phyloP scores from a whole-genome alignment of 2,888 invertebrate genomes.

The Aleiodes leptofemur region DNA sequence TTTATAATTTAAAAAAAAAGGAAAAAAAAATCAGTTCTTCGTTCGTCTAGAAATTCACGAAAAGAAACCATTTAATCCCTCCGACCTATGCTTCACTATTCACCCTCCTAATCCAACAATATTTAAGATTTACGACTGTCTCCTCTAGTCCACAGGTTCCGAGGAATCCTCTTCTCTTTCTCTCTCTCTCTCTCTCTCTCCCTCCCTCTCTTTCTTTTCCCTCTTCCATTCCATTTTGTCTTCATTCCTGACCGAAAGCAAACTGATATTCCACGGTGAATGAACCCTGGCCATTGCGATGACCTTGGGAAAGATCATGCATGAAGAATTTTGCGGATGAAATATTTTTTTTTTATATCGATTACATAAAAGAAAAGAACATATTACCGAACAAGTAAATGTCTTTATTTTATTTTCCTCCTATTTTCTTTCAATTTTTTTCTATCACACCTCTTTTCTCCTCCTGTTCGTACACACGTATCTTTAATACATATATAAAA shows the following conservation, averaged over 20 bases:
- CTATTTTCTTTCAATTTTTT: slow-evolving; percentile 10
- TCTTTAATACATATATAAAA: slow-evolving; percentile 32
- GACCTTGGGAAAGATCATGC: slow-evolving; percentile 41
- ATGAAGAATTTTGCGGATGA: slow-evolving; percentile 36
- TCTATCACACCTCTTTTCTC: slow-evolving; percentile 1
- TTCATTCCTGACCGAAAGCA: slow-evolving; percentile 11
- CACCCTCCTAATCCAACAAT: slow-evolving; percentile 11
- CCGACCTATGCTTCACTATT: not conserved
- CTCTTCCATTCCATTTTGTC: not conserved
- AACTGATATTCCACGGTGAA: slow-evolving; percentile 33
- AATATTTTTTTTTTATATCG: slow-evolving; percentile 7
- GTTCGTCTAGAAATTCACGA: not conserved
- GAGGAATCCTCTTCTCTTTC: not conserved
- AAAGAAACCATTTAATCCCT: no score
- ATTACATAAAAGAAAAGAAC: not conserved
- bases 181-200: slow-evolving; percentile 1
- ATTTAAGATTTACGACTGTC: slow-evolving; percentile 13
- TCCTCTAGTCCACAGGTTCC: not conserved
- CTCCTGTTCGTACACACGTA: slow-evolving; percentile 28
- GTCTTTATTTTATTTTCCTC: not conserved
- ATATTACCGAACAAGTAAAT: no score
- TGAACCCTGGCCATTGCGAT: slow-evolving; percentile 39
- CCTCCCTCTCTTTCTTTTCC: no score
- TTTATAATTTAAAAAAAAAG: not conserved
- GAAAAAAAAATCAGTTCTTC: not conserved